phyloP scores from a whole-genome alignment of 2,113 vertebrate species.

The Prunella himalayana region DNA sequence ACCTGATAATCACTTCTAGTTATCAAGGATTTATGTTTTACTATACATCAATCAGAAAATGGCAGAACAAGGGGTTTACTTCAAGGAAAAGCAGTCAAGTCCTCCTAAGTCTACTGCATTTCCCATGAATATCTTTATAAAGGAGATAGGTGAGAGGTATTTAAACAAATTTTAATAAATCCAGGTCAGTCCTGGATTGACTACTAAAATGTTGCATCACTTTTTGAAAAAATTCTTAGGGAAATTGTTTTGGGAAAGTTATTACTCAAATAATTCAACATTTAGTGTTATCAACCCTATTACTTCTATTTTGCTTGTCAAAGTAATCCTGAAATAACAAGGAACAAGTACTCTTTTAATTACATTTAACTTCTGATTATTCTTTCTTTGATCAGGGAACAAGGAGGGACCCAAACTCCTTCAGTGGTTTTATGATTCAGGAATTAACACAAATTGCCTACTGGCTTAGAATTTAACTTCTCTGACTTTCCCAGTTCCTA shows the following conservation, averaged over 20 bases:
- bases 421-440: neutral
- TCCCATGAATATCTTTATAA: neutral
- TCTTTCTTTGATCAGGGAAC: neutral
- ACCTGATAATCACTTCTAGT: neutral
- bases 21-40: neutral
- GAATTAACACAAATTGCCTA: neutral
- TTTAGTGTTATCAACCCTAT: neutral
- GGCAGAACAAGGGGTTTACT: neutral
- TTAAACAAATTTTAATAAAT: neutral
- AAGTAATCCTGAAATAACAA: neutral
- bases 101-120: neutral
- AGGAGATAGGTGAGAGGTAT: neutral
- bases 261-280: neutral
- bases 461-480: neutral
- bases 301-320: neutral
- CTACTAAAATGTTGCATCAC: accelerated
- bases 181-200: neutral
- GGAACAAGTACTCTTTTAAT: neutral
- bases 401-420: neutral
- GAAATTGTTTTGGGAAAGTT: neutral
- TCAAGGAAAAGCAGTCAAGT: neutral
- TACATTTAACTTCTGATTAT: neutral
- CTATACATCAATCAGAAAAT: neutral
- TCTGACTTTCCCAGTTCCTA: neutral
- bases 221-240: neutral